Evolutionary conservation across 2,113 vertebrate genomes (phyloP), one percentile per base, ranked within the genome.

Genomic region (Redunca redunca): DNA sequence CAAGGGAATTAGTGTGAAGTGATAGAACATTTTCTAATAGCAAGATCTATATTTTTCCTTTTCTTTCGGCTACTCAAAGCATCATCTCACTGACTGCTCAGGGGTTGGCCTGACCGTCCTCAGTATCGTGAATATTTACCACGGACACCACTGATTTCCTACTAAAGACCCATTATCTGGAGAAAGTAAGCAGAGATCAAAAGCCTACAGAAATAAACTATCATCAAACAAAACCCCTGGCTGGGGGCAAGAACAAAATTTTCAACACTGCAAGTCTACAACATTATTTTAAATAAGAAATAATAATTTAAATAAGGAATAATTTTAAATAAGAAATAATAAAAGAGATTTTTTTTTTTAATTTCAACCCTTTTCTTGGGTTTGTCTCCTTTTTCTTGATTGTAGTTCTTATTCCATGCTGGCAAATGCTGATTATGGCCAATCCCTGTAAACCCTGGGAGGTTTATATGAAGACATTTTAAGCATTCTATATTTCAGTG

Each of bases 401-500:
- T 95, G 92, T 74, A 14, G 87, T 98, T 99, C 98, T 98, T 95
- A 67, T 98, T 98, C 98, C 96, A 96, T 98, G 97, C 98, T 99
- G 98, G 94, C 97, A 98, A 82, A 86, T 98, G 83, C 36, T 98
- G 97, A 97, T 94, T 87, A 93, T 84, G 98, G 97, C 98, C 98
- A 98, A 98, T 97, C 98, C 97, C 97, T 98, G 90, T 98, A 98
- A 92, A 99, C 98, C 98, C 94, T 81, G 98, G 97, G 98, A 99
- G 98, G 98, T 98, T 99, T 98, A 97, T 98, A 98, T 98, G 98
- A 98, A 98, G 99, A 98, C 98, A 99, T 98, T 98, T 98, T 98
- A 98, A 99, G 99, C 97, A 94, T 98, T 98, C 94, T 99, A 97
- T 99, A 99, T 99, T 99, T 99, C 98, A 98, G 92, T 99, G 99